Evolutionary conservation across 2,797 vertebrate genomes (phyloP), one percentile per base, ranked within the genome.

Genomic region (Platyrinchus mystaceus): DNA sequence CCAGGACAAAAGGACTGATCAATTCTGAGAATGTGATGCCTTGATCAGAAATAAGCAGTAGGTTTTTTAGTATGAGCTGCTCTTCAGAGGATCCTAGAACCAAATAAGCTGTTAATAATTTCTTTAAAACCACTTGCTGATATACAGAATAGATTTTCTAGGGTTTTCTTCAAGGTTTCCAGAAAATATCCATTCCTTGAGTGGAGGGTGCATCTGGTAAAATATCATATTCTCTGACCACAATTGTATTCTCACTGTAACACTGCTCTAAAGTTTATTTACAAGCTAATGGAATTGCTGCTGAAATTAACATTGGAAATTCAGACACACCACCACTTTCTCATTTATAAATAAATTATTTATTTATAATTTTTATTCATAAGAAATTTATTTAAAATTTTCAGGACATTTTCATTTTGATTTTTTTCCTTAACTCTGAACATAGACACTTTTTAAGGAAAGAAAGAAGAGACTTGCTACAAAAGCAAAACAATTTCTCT

Each of bases 51-150:
- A 34, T 21, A 32, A 27, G 21, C 23, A 41, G 36, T 44, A 55
- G 3, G 9, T 18, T 69, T 60, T 70, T 41, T 21, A 30, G 12
- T 37, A 12, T 39, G 39, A 78, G 28, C 36, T 53, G 7, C 22
- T 81, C 30, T 71, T 67, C n/a, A 73, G 46, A 64, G 14, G 22
- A 68, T 59, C 10, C 8, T 28, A 30, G 50, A 93, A 49, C 30
- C 18, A 84, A 74, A 89, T 87, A 84, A 91, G 30, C 55, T 68
- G 79, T 88, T 95, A 94, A 90, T 68, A 53, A 28, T 87, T 89
- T 81, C 34, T 85, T 92, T 69, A 84, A 92, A 92, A 78, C n/a
- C 19, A 67, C 27, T 30, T 41, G 10, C 6, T 36, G 24, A 17
- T 43, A 36, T 36, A 44, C 22, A 53, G 12, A 80, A 15, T 36